Evolutionary conservation across 2,797 vertebrate species (phyloP).

Genomic region (Hemitrygon akajei): DNA sequence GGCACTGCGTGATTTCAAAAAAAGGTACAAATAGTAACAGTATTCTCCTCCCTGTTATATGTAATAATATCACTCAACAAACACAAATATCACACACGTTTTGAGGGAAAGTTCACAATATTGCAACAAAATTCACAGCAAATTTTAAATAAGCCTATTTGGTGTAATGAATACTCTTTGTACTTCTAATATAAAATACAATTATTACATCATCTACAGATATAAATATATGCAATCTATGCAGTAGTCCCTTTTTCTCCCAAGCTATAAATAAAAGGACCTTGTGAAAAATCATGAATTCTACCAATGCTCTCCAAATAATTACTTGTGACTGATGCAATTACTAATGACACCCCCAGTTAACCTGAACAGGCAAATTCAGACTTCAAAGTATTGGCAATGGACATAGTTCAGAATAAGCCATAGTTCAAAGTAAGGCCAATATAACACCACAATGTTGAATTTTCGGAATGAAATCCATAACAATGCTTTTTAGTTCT

Average conservation of each 20-base stretch:
- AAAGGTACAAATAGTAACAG: too few relatives aligned
- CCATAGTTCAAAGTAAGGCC: slow-evolving; percentile 27
- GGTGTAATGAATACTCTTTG: too few relatives aligned
- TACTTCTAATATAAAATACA: too few relatives aligned
- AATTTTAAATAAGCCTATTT: too few relatives aligned
- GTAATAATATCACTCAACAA: too few relatives aligned
- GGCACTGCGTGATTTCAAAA: neutral
- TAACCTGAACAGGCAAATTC: neutral
- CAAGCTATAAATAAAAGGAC: neutral
- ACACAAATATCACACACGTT: too few relatives aligned
- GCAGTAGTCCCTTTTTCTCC: too few relatives aligned
- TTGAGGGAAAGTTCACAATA: too few relatives aligned
- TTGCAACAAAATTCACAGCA: too few relatives aligned
- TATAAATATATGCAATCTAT: too few relatives aligned
- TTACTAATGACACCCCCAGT: neutral
- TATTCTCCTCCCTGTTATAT: neutral
- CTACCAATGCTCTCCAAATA: neutral
- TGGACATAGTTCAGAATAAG: slow-evolving; percentile 9
- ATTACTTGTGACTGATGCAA: neutral
- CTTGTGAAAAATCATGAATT: neutral
- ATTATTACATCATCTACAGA: too few relatives aligned
- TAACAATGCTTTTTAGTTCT: slow-evolving; percentile 28
- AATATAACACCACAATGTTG: slow-evolving; percentile 23
- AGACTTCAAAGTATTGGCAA: slow-evolving; percentile 22
- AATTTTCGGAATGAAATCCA: slow-evolving; percentile 34